Percentiles rank a stretch among this genome's conserved stretches.
phyloP scores from a whole-genome alignment of 2,113 vertebrate species.

The mouse (Mus musculus) region GRCm39 chr8:49057001-49057500 shows the following conservation, averaged over 20 bases:
- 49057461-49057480: neutral
- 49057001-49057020: neutral
- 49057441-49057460: neutral
- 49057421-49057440: neutral
- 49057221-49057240: neutral
- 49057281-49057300: neutral
- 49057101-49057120: neutral
- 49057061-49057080: neutral
- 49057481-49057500: neutral
- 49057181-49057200: neutral
- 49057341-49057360: neutral
- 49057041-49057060: neutral
- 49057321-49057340: neutral
- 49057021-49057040: neutral
- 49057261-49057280: too few species aligned
- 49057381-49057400: neutral
- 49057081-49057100: neutral
- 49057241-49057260: neutral
- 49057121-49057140: neutral
- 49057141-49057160: neutral
- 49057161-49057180: neutral
- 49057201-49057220: neutral
- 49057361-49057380: neutral
- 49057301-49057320: neutral
- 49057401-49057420: neutral